Percentiles rank a stretch among this genome's conserved stretches.
phyloP scores from a whole-genome alignment of 2,888 invertebrate genomes.

The Lycaena phlaeas region DNA sequence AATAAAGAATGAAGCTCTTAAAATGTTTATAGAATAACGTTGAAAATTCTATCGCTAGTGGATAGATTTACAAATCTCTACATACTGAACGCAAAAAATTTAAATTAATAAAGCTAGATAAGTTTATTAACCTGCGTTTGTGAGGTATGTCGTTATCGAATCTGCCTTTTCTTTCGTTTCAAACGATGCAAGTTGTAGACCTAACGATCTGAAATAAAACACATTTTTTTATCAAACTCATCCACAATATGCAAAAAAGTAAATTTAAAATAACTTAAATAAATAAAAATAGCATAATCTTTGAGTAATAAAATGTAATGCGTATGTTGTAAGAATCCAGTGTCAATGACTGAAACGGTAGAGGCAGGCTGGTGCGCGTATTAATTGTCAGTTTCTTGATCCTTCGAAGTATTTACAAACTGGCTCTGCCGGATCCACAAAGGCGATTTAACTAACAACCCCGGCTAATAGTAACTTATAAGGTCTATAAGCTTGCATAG shows the following conservation, averaged over 20 bases:
- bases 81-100: no score
- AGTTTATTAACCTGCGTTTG: conserved; percentile 79
- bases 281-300: no score
- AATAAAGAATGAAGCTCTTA: no score
- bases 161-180: conserved; percentile 91
- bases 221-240: no score
- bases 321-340: no score
- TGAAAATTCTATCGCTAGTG: no score
- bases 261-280: no score
- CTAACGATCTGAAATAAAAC: conserved; percentile 76
- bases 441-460: conserved; percentile 45
- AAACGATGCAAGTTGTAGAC: conserved; percentile 87
- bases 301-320: no score
- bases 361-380: conserved; percentile 11
- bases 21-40: not conserved
- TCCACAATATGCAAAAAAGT: no score
- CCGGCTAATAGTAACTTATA: conserved; percentile 43
- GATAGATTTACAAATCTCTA: no score
- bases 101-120: no score
- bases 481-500: conserved; percentile 41
- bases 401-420: conserved; percentile 24
- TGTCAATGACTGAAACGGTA: conserved; percentile 16
- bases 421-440: conserved; percentile 32
- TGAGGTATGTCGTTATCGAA: conserved; percentile 86
- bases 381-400: conserved; percentile 16